Evolutionary conservation across 1,140 invertebrate genomes (phyloP).

Genomic region (Ceratitis capitata): DNA sequence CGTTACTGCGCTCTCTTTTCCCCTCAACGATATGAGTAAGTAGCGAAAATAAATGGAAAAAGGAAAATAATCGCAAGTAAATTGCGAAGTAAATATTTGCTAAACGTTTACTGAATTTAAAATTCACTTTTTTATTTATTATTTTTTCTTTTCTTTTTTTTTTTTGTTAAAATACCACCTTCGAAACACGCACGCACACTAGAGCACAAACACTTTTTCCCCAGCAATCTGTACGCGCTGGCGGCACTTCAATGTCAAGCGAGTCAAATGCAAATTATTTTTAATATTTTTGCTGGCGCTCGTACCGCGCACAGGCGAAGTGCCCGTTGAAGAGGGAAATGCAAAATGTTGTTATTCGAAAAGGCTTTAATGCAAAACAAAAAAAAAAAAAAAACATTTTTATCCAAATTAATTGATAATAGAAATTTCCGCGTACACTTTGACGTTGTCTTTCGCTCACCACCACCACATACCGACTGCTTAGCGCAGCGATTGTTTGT

Average conservation of each 20-base stretch:
- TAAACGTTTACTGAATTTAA: too few relatives aligned
- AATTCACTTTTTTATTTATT: too few relatives aligned
- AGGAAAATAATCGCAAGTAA: neutral
- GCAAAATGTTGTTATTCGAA: too few relatives aligned
- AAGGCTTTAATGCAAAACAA: neutral
- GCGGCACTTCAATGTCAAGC: constrained; percentile 1
- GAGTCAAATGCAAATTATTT: constrained; percentile 12
- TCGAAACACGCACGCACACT: neutral
- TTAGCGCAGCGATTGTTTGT: neutral
- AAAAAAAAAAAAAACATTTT: neutral
- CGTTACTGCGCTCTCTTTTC: neutral
- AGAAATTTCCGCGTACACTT: neutral
- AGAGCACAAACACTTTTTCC: neutral
- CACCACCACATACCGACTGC: neutral
- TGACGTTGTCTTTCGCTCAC: neutral
- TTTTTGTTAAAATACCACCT: neutral
- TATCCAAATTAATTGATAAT: neutral
- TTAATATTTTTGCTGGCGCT: neutral
- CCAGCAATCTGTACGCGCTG: neutral
- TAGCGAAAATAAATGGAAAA: neutral
- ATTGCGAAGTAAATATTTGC: too few relatives aligned
- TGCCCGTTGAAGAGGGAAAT: too few relatives aligned
- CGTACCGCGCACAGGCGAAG: neutral
- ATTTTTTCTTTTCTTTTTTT: too few relatives aligned
- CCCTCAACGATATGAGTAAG: neutral